phyloP scores from a whole-genome alignment of 2,888 invertebrate genomes.

The Trileptium ribeirensis region DNA sequence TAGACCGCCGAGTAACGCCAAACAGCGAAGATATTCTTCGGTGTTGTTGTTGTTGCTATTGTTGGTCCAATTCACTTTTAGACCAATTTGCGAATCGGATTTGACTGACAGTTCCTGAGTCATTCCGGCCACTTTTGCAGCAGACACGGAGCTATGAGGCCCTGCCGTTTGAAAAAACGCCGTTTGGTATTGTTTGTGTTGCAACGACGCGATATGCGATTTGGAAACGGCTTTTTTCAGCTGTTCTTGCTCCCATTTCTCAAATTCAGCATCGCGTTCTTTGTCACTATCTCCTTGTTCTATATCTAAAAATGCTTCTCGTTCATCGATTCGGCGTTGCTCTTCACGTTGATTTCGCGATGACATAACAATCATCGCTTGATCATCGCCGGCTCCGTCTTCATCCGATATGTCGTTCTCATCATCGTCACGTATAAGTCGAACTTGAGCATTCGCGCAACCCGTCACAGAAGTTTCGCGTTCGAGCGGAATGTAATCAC shows the following conservation, averaged over 20 bases:
- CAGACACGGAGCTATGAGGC: not conserved
- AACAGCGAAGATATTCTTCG: not conserved
- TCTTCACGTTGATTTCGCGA: not conserved
- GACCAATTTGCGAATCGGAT: not conserved
- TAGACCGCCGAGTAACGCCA: not conserved
- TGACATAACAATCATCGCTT: too few relatives aligned
- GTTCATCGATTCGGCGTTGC: not conserved
- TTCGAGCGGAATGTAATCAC: conserved; percentile 60
- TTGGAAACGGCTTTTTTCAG: conserved; percentile 69
- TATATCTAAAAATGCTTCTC: not conserved
- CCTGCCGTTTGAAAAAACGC: not conserved
- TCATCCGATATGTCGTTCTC: not conserved
- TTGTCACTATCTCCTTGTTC: conserved; percentile 18
- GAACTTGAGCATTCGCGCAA: too few relatives aligned
- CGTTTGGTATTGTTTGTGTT: not conserved
- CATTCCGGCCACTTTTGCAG: not conserved
- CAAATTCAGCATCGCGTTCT: conserved; percentile 56
- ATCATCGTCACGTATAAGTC: not conserved
- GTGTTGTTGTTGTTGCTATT: not conserved
- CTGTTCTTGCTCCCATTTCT: conserved; percentile 87
- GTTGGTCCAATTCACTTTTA: too few relatives aligned
- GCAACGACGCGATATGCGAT: conserved; percentile 20
- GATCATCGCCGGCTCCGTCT: too few relatives aligned
- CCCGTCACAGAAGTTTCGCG: too few relatives aligned
- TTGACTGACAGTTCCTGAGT: not conserved